phyloP scores from a whole-genome alignment of 2,113 vertebrate genomes.

The Propithecus coquereli region DNA sequence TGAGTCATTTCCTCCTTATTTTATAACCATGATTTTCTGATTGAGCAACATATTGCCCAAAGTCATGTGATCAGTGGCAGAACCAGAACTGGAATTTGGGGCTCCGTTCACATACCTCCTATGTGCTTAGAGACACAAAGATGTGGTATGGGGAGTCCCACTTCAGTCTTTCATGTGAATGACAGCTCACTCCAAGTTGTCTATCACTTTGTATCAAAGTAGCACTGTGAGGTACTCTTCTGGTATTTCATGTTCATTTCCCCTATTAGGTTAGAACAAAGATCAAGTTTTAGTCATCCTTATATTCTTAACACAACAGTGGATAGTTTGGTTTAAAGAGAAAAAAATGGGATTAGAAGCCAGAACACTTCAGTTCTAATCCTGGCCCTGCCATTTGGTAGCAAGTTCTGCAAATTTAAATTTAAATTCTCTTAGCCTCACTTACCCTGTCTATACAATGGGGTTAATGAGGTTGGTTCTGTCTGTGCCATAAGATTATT shows the following conservation, averaged over 20 bases:
- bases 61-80: neutral
- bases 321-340: neutral
- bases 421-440: constrained; percentile 21
- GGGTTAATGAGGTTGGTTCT: neutral
- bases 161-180: neutral
- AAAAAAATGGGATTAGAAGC: neutral
- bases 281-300: neutral
- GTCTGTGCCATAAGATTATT: neutral
- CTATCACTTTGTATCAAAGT: neutral
- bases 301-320: neutral
- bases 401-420: neutral
- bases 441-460: neutral
- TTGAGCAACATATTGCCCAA: neutral
- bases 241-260: neutral
- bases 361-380: neutral
- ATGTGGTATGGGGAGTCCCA: accelerated
- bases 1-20: neutral
- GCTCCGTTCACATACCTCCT: neutral
- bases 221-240: neutral
- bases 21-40: neutral
- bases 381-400: neutral
- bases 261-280: neutral
- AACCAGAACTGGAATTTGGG: neutral
- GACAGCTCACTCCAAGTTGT: neutral
- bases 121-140: neutral